Base-by-base conservation (phyloP, 2,797 vertebrate species). In the Knipowitschia caucasica region DNA sequence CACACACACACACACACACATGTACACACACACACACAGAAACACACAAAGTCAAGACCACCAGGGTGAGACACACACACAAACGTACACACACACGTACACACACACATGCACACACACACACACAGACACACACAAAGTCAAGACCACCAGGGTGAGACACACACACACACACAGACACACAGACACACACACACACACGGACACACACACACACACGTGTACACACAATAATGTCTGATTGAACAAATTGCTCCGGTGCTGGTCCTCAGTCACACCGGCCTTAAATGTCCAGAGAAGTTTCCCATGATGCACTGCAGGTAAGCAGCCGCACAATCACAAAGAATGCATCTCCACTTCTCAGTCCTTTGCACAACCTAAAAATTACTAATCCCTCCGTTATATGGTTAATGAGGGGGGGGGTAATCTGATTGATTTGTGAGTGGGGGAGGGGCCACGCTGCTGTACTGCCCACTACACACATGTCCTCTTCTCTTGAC, bases 21-120 rank as follows among this genome's bases (percentile, higher is more conserved):
- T n/a, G n/a, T n/a, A n/a, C n/a, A n/a, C n/a, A n/a, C n/a, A n/a
- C n/a, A n/a, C n/a, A n/a, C n/a, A n/a, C n/a, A n/a, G n/a, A n/a
- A n/a, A n/a, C n/a, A n/a, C n/a, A 98, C 89, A 98, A 97, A 90
- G 94, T 98, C 89, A 98, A 98, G 91, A 98, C 95, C 81, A 98
- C 95, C 76, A 92, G 93, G 91, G 95, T 98, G 93, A 95, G 95
- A 24, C 52, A 50, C 46, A 21, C 53, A 24, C 53, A 42, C 46
- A 42, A 52, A 51, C 47, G 44, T 64, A 44, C n/a, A n/a, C n/a
- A n/a, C n/a, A n/a, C n/a, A n/a, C n/a, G 20, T 24, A 7, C 42
- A 17, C 46, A 42, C 47, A 38, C n/a, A 7, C 31, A 27, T 10
- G 31, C 14, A 53, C 21, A 18, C 43, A 10, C 4, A 31, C 18